Evolutionary conservation across 1,140 invertebrate genomes (phyloP), one percentile per base, ranked within the genome.

Genomic region (Drosophila lini): DNA sequence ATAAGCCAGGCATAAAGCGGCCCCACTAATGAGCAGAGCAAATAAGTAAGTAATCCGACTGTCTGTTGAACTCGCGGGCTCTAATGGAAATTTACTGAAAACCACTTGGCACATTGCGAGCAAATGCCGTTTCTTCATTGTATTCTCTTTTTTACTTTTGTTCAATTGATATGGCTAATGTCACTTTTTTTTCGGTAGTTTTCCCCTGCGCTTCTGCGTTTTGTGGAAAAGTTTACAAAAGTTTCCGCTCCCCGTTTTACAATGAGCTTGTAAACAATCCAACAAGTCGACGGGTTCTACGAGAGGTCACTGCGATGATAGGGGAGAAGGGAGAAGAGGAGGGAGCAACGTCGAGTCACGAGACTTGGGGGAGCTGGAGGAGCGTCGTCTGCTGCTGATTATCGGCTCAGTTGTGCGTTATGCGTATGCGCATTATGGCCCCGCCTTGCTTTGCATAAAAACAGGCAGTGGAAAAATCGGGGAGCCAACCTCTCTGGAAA

Each of bases 221-320:
- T 48, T 50, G 68, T 77, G 71, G 73, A 81, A 86, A 85, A 77
- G 68, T 86, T 86, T 88, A 63, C 44, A 88, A 86, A 86, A 80
- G 68, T 86, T 88, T 88, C 83, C 83, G 77, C 88, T 55, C 52
- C 34, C 52, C 34, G 9, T 11, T 55, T 53, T 80, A 71, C 80
- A 86, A 58, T 16, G 5, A 19, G 19, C 68, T 62, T 74, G 82
- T 85, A 85, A 85, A 88, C 83, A 88, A 82, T 75, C 47, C 80
- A 83, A 80, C 80, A 81, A 85, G 78, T 81, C 38, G 63, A 22
- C 58, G 65, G 40, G 62, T 67, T 77, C 62, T 55, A 56, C 68
- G 47, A 74, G 69, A 52, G 82, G 82, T 85, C 83, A 85, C 74
- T 78, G 57, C 52, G 60, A 41, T 28, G 25, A 68, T 42, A 38